Percentiles rank a stretch among this genome's conserved stretches.
phyloP scores from a whole-genome alignment of 2,113 vertebrate species.

The Tetrao urogallus region DNA sequence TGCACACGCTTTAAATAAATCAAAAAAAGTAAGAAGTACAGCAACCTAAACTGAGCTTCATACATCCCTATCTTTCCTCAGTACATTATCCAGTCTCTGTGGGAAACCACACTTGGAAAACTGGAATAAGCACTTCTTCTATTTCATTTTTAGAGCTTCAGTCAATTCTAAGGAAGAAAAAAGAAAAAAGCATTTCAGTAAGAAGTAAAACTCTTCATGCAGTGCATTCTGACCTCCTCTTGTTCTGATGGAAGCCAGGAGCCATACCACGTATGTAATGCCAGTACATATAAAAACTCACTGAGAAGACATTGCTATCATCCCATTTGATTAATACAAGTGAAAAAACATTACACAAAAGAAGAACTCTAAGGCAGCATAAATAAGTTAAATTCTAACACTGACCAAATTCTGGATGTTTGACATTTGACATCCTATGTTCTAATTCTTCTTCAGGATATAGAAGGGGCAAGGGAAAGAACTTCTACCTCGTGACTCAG shows the following conservation, averaged over 20 bases:
- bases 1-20: not conserved
- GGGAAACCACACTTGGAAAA: not conserved
- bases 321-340: not conserved
- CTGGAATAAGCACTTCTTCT: not conserved
- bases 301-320: not conserved
- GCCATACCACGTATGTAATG: not conserved
- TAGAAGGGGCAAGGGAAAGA: not conserved
- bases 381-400: not conserved
- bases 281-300: not conserved
- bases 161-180: not conserved
- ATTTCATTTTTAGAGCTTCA: slow-evolving; percentile 19
- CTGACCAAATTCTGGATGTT: not conserved
- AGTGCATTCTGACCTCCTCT: not conserved
- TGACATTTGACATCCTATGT: not conserved
- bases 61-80: not conserved
- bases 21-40: not conserved
- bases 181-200: not conserved
- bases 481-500: not conserved
- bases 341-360: not conserved
- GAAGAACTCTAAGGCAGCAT: not conserved
- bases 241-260: not conserved
- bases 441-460: not conserved
- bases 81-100: not conserved
- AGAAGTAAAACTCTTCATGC: not conserved
- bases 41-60: not conserved